These are phyloP conservation scores for Corapipo altera DNA, from an alignment of 2,113 vertebrate species.

Conservation along the genomic window DNA sequence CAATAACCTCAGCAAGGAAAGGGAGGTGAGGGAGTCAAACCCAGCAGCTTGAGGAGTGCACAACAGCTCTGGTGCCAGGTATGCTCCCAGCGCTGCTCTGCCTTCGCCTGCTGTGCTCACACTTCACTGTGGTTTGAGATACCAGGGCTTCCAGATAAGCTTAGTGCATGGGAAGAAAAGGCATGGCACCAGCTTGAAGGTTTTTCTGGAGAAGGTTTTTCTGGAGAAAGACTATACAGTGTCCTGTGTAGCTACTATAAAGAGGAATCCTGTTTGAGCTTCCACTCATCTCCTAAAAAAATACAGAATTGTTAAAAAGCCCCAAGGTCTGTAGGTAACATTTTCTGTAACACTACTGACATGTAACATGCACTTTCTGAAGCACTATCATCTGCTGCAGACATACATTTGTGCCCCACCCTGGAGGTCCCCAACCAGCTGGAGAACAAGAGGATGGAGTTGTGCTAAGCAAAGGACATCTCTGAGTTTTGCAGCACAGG, in stretches of 20 bases:
- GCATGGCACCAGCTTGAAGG: neutral
- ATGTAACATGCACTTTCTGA: neutral
- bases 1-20: neutral
- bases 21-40: neutral
- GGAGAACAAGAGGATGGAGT: neutral
- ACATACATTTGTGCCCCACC: neutral
- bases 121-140: neutral
- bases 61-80: neutral
- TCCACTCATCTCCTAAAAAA: neutral
- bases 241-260: neutral
- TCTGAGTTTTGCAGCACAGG: neutral
- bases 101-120: neutral
- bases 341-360: neutral
- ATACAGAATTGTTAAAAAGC: neutral
- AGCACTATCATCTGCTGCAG: neutral
- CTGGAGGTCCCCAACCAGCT: neutral
- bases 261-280: neutral
- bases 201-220: neutral
- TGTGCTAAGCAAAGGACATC: neutral
- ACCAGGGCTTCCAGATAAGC: neutral
- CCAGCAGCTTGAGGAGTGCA: neutral
- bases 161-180: neutral
- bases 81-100: neutral
- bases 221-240: neutral
- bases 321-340: neutral